Base-by-base conservation (phyloP, 2,888 invertebrate species). In the Proisotoma minuta region DNA sequence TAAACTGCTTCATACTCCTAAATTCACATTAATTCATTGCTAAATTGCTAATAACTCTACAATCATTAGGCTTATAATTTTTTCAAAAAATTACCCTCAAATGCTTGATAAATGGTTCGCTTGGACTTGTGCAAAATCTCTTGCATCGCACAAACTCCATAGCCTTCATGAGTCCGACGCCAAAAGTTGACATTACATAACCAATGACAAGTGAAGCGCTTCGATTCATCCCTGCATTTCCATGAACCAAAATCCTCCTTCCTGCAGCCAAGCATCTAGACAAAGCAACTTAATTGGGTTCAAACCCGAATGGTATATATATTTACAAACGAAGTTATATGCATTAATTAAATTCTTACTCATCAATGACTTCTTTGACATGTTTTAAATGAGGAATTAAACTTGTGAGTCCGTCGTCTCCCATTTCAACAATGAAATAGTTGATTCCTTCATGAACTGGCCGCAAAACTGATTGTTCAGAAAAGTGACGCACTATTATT, bases 191-290 rank as follows among this genome's bases (percentile, higher is more conserved):
- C 86, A 87, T 87, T 27, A 86, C 77, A 75, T 85, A 87, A 2
- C 84, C 86, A 64, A 86, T 78, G 43, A 85, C 85, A 60, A 87
- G 75, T 24, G 86, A 83, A 39, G 86, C 86, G 75, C 86, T 86
- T 73, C 86, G 79, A 1, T 85, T 85, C 71, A 84, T 84, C 1
- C 87, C 87, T 64, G 82, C 83, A 77, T 85, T 85, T 48, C 87
- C 85, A 77, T 87, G 86, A 20, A 87, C 82, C 20, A 87, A 76
- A 34, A 83, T 84, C 75, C 82, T 83, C 20, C 82, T 84, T 53
- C 82, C 83, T 60, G 77, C 77, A 18, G 77, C 76, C 22, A 85
- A 76, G 60, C 83, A 83, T 27, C 34, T 50, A 15, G 34, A 34
- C 8, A 34, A 10, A 8, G 34, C n/a, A n/a, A n/a, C n/a, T n/a